Evolutionary conservation across 2,888 invertebrate species (phyloP).

Genomic region (Erebia palarica): DNA sequence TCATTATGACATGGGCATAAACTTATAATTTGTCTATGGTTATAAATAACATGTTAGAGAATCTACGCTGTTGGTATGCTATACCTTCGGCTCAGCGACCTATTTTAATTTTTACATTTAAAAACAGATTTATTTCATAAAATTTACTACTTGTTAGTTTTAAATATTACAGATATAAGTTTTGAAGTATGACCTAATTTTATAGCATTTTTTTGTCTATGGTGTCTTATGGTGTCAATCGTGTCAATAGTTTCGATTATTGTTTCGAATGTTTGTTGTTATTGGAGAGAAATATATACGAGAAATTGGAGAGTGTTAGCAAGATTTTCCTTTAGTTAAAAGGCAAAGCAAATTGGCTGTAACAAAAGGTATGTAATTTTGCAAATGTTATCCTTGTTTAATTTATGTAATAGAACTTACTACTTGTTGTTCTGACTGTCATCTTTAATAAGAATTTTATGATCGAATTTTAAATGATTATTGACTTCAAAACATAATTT

Average conservation of each 20-base stretch:
- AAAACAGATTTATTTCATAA: too few relatives aligned
- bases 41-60: too few relatives aligned
- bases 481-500: conserved; percentile 23
- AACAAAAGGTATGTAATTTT: conserved; percentile 3
- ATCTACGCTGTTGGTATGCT: too few relatives aligned
- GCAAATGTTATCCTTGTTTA: background rate
- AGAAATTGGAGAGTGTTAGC: conserved; percentile 38
- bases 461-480: conserved; percentile 30
- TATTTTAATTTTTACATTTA: too few relatives aligned
- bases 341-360: conserved; percentile 11
- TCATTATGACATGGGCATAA: too few relatives aligned
- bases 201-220: conserved; percentile 48
- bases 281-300: too few relatives aligned
- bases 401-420: background rate
- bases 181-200: conserved; percentile 31
- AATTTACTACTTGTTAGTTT: too few relatives aligned
- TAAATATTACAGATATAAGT: too few relatives aligned
- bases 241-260: conserved; percentile 49
- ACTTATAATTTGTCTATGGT: too few relatives aligned
- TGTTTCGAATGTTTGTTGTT: conserved; percentile 46
- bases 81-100: too few relatives aligned
- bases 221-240: conserved; percentile 58
- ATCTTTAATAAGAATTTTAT: background rate
- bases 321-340: conserved; percentile 9
- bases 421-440: conserved; percentile 9